Evolutionary conservation across 2,113 vertebrate genomes (phyloP).

Genomic region (Cryptomyrus ogoouensis): DNA sequence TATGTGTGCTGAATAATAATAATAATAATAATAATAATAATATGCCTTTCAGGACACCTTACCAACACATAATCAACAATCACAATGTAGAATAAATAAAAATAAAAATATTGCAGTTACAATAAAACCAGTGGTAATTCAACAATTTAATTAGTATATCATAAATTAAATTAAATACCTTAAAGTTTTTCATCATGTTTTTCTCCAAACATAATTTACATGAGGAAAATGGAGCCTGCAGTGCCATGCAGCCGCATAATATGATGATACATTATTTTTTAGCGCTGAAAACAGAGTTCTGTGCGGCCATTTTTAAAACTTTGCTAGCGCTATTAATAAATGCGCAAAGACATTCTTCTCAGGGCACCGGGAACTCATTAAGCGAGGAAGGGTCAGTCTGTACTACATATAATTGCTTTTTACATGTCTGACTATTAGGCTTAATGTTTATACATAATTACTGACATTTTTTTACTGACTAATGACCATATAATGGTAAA

Average conservation of each 20-base stretch:
- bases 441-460: conserved; percentile 17
- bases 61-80: no score
- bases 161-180: no score
- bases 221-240: background rate
- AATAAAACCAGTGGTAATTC: no score
- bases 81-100: no score
- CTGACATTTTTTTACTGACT: conserved; percentile 3
- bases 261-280: background rate
- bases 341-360: background rate
- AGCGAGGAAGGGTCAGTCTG: background rate
- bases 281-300: background rate
- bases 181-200: background rate
- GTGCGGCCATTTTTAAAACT: background rate
- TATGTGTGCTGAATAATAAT: no score
- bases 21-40: no score
- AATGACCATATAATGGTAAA: conserved; percentile 13
- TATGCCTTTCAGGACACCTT: no score
- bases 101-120: no score
- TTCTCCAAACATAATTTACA: background rate
- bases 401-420: conserved; percentile 4
- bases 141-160: no score
- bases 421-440: background rate
- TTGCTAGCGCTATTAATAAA: background rate
- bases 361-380: background rate
- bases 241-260: background rate